Evolutionary conservation across 2,888 invertebrate genomes (phyloP).

Genomic region (Formica aserva): DNA sequence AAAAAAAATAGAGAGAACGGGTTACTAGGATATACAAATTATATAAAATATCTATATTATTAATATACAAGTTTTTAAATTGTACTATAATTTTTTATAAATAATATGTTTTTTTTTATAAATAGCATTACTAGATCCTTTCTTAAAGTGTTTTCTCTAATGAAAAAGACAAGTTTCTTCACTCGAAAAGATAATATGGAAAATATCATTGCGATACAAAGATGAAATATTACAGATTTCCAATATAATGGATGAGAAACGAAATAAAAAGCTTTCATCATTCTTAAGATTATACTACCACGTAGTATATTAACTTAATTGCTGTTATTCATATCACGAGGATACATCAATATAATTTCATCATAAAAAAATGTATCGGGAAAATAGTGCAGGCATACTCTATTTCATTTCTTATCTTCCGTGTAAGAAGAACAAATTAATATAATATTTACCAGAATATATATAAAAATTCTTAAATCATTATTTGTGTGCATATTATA

Average conservation of each 20-base stretch:
- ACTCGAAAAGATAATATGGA: neutral
- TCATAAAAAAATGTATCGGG: neutral
- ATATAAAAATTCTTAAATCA: slow-evolving; percentile 2
- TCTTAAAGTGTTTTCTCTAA: neutral
- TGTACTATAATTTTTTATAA: neutral
- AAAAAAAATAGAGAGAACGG: too few species aligned
- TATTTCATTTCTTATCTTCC: neutral
- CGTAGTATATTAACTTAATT: slow-evolving; percentile 8
- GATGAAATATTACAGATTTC: slow-evolving; percentile 4
- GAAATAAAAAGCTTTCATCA: slow-evolving; percentile 22
- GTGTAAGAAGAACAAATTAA: neutral
- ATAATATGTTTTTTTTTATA: neutral
- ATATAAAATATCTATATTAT: too few species aligned
- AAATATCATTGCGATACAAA: slow-evolving; percentile 12
- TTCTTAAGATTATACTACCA: neutral
- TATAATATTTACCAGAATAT: neutral
- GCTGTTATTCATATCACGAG: slow-evolving; percentile 16
- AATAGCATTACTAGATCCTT: neutral
- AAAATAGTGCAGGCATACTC: neutral
- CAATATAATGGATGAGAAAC: neutral
- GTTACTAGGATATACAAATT: too few species aligned
- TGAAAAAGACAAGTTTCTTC: slow-evolving; percentile 8
- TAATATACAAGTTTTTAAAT: slow-evolving; percentile 16
- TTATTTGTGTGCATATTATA: neutral
- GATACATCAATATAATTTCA: slow-evolving; percentile 15